Percentiles rank a stretch among this genome's conserved stretches.
phyloP scores from a whole-genome alignment of 2,113 vertebrate genomes.

The Pluvianellus socialis region DNA sequence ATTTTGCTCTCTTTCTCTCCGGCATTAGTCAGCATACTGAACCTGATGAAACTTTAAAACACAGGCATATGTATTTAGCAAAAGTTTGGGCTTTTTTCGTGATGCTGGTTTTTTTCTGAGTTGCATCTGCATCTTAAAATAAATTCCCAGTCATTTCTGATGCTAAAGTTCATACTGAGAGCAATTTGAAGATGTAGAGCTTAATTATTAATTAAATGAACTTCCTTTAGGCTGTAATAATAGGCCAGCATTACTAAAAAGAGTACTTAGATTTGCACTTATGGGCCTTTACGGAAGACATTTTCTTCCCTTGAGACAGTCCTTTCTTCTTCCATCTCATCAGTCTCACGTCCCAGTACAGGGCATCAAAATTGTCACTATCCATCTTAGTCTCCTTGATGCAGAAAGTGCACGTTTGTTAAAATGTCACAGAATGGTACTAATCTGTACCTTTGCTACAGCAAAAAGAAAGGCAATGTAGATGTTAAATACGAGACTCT shows the following conservation, averaged over 20 bases:
- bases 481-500: not conserved
- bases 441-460: not conserved
- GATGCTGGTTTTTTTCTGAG: not conserved
- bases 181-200: not conserved
- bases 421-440: not conserved
- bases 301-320: not conserved
- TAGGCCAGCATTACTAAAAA: not conserved
- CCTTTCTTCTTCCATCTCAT: not conserved
- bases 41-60: not conserved
- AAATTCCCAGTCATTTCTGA: not conserved
- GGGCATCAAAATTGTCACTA: not conserved
- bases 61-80: not conserved
- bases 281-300: not conserved
- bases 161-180: not conserved
- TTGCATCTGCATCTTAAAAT: rapidly evolving
- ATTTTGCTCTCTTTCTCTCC: not conserved
- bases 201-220: constrained; percentile 5
- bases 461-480: not conserved
- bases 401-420: not conserved
- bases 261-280: not conserved
- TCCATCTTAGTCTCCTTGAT: not conserved
- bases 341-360: not conserved
- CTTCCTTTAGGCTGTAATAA: constrained; percentile 21
- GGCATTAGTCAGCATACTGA: not conserved
- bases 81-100: not conserved